phyloP scores from a whole-genome alignment of 2,888 invertebrate genomes.

The Xylophagus ater region DNA sequence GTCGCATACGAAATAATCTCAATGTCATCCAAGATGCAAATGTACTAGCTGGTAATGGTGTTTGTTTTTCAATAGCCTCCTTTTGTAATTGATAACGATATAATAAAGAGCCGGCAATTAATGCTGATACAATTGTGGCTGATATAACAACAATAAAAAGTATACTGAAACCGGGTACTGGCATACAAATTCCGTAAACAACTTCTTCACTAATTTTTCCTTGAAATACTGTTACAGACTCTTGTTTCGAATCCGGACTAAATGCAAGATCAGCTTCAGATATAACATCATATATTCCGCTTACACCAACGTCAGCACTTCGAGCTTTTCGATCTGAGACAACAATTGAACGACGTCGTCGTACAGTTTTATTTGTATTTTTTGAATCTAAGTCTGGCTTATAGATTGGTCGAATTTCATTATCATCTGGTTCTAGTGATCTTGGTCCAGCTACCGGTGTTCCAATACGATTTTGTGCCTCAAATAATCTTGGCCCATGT shows the following conservation, averaged over 20 bases:
- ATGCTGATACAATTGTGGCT: slow-evolving; percentile 75
- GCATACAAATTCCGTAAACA: slow-evolving; percentile 84
- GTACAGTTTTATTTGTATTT: slow-evolving; percentile 21
- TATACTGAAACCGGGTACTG: slow-evolving; percentile 78
- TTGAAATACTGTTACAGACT: slow-evolving; percentile 78
- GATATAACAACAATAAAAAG: slow-evolving; percentile 79
- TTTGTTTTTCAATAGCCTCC: slow-evolving; percentile 46
- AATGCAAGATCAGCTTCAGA: slow-evolving; percentile 86
- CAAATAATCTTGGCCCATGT: slow-evolving; percentile 58
- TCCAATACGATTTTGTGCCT: slow-evolving; percentile 44
- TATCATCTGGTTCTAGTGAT: slow-evolving; percentile 35
- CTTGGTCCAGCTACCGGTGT: slow-evolving; percentile 45
- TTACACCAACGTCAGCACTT: slow-evolving; percentile 80
- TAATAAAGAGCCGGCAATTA: slow-evolving; percentile 74
- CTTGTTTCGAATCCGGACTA: slow-evolving; percentile 66
- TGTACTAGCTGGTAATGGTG: slow-evolving; percentile 49
- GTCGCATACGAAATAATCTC: slow-evolving; percentile 47
- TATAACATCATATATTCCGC: slow-evolving; percentile 80
- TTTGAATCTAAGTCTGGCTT: slow-evolving; percentile 22
- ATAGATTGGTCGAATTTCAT: slow-evolving; percentile 32
- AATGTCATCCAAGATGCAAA: slow-evolving; percentile 67
- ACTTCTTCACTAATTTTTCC: slow-evolving; percentile 80
- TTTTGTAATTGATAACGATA: slow-evolving; percentile 67
- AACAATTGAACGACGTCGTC: slow-evolving; percentile 53
- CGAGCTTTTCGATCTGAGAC: slow-evolving; percentile 62